A percentile compares a stretch with the other conserved stretches of the same genome.
phyloP scores from a whole-genome alignment of 2,113 vertebrate species.

The Chloropsis cyanopogon region DNA sequence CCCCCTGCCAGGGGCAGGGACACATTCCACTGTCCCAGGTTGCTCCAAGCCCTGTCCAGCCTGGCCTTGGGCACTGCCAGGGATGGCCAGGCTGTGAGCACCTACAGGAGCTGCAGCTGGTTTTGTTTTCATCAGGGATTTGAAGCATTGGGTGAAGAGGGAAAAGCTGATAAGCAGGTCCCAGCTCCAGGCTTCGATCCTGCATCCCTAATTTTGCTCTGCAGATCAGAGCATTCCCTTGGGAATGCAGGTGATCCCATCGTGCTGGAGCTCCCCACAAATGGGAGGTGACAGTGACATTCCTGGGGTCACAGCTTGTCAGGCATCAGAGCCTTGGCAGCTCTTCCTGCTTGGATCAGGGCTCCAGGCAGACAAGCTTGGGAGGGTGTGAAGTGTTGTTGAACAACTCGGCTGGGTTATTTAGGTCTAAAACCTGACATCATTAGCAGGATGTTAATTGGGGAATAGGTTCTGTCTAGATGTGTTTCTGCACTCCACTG shows the following conservation, averaged over 20 bases:
- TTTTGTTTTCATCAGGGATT: neutral
- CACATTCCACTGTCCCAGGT: neutral
- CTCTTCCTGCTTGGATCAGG: neutral
- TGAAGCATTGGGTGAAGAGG: neutral
- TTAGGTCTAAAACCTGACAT: neutral
- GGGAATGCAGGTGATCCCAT: neutral
- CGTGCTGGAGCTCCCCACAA: neutral
- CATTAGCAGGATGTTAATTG: neutral
- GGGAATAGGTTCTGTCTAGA: neutral
- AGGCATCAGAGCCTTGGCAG: neutral
- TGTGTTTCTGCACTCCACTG: neutral
- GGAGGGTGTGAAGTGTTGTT: neutral
- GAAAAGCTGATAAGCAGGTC: neutral
- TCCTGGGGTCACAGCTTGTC: neutral
- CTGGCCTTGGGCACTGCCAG: neutral
- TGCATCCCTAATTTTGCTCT: neutral
- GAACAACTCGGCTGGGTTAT: neutral
- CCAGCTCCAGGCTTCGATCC: fast-evolving
- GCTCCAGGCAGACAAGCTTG: neutral
- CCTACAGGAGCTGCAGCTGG: neutral
- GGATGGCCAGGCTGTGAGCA: neutral
- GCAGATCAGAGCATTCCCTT: neutral
- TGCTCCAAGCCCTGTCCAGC: neutral
- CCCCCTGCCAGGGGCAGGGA: neutral
- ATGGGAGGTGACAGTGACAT: neutral